Evolutionary conservation across 2,888 invertebrate species (phyloP).

Genomic region (Philopedon plagiatum): DNA sequence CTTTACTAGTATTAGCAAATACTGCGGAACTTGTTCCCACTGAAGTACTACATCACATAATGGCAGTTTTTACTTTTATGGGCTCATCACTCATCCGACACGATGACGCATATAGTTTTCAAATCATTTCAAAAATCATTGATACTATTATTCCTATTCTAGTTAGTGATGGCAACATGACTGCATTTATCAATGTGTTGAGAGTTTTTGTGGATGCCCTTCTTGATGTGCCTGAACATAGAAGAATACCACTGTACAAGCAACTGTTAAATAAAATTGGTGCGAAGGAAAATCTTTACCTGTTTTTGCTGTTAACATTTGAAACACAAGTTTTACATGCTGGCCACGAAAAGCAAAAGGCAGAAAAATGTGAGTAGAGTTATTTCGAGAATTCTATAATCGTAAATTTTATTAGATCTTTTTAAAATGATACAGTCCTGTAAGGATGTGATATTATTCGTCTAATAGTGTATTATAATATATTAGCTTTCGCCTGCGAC

Average conservation of each 20-base stretch:
- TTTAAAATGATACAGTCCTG: too few relatives aligned
- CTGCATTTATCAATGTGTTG: constrained; percentile 75
- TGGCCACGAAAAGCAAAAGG: constrained; percentile 62
- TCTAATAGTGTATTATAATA: too few relatives aligned
- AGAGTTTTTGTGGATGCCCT: constrained; percentile 93
- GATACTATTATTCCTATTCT: constrained; percentile 92
- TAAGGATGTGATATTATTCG: too few relatives aligned
- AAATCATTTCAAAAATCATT: constrained; percentile 91
- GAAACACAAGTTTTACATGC: constrained; percentile 79
- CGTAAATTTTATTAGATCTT: too few relatives aligned
- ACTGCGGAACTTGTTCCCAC: constrained; percentile 85
- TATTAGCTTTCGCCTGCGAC: too few relatives aligned
- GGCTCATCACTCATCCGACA: constrained; percentile 93
- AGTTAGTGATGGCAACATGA: constrained; percentile 61
- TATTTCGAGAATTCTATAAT: too few relatives aligned
- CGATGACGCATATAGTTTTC: constrained; percentile 95
- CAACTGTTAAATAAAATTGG: constrained; percentile 84
- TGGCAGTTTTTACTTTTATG: constrained; percentile 98
- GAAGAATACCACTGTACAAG: constrained; percentile 84
- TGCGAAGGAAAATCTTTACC: constrained; percentile 77
- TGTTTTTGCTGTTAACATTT: constrained; percentile 80
- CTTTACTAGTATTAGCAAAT: constrained; percentile 85
- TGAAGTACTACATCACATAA: constrained; percentile 91
- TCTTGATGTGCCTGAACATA: constrained; percentile 93
- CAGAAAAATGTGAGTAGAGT: constrained; percentile 56